Conservation (phyloP, 2,797 vertebrate species). For the Bradypodion pumilum region DNA sequence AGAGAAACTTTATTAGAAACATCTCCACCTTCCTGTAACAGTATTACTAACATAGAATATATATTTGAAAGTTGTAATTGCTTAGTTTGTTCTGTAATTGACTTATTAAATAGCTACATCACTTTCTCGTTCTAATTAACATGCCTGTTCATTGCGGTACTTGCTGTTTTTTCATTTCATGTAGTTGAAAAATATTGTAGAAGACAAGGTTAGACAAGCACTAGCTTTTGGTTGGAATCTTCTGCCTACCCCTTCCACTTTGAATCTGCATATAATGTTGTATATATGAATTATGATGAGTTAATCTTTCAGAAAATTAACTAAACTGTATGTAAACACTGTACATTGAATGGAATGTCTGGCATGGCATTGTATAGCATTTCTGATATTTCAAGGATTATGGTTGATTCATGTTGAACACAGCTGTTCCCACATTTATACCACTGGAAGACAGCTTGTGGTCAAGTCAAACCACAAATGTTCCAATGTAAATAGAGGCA, state of each 20-base stretch:
- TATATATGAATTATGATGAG: slow-evolving; percentile 28
- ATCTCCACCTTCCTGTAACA: not conserved
- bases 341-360: slow-evolving; percentile 52
- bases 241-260: not conserved
- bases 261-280: slow-evolving; percentile 22
- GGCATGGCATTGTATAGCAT: slow-evolving; percentile 35
- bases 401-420: slow-evolving; percentile 63
- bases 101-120: not conserved
- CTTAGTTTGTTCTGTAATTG: not conserved
- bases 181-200: slow-evolving; percentile 6
- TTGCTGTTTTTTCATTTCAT: slow-evolving; percentile 31
- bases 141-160: not conserved
- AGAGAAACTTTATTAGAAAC: not conserved
- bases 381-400: slow-evolving; percentile 65
- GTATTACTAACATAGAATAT: not conserved
- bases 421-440: slow-evolving; percentile 70
- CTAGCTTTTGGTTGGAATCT: not conserved
- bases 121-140: not conserved
- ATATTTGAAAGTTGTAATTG: slow-evolving; percentile 34
- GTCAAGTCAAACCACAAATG: slow-evolving; percentile 61
- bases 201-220: slow-evolving; percentile 17
- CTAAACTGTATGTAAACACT: slow-evolving; percentile 55
- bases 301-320: slow-evolving; percentile 42
- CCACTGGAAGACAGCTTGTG: slow-evolving; percentile 56
- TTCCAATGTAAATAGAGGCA: slow-evolving; percentile 57